Evolutionary conservation across 2,113 vertebrate species (phyloP).

Genomic region (Todiramphus saurophagus): DNA sequence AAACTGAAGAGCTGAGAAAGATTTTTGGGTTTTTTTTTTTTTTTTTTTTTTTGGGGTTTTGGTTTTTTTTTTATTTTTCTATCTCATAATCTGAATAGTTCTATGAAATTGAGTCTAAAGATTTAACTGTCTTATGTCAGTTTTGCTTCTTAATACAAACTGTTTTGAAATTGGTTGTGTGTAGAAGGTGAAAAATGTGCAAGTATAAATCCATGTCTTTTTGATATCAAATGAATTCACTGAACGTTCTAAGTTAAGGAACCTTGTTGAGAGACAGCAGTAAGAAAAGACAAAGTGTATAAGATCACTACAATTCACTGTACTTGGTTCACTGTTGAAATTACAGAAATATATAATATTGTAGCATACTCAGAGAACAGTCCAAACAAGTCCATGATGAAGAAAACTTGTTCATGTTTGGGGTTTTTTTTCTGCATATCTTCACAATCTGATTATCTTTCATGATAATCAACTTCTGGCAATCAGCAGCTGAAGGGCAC

Average conservation of each 20-base stretch:
- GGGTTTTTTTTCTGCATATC: neutral
- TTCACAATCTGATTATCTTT: conserved; percentile 38
- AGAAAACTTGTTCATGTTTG: neutral
- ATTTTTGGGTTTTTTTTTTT: too few relatives aligned
- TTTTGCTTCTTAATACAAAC: neutral
- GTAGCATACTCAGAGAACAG: neutral
- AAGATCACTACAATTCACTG: neutral
- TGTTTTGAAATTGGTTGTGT: neutral
- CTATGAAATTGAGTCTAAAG: neutral
- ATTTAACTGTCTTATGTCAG: neutral
- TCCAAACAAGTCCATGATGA: neutral
- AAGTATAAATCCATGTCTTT: neutral
- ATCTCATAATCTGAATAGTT: neutral
- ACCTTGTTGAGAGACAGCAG: neutral
- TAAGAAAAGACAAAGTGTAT: neutral
- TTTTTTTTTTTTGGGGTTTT: too few relatives aligned
- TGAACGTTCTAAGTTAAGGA: neutral
- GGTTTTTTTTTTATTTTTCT: too few relatives aligned
- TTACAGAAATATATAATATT: neutral
- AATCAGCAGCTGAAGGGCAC: neutral
- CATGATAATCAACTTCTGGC: neutral
- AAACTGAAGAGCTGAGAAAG: neutral
- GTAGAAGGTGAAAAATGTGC: neutral
- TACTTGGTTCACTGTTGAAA: neutral
- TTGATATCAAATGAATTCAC: neutral